phyloP scores from a whole-genome alignment of 2,888 invertebrate species.

The Stenolophus ochropezus region DNA sequence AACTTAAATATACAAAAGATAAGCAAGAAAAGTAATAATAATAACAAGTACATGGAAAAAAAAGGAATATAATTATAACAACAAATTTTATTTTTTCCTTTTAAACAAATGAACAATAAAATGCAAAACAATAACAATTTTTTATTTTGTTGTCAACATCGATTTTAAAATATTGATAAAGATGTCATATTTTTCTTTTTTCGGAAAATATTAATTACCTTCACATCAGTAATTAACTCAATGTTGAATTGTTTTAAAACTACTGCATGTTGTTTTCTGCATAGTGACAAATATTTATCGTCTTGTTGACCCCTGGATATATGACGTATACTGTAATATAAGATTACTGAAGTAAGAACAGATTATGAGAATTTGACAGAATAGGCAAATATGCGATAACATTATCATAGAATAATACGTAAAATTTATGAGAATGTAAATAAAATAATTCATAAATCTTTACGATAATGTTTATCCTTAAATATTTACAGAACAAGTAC shows the following conservation, averaged over 20 bases:
- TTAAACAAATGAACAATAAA: too few species aligned
- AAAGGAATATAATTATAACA: too few species aligned
- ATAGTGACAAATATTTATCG: conserved; percentile 34
- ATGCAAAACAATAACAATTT: too few species aligned
- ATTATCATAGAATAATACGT: not conserved
- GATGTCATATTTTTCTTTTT: not conserved
- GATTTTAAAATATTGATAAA: too few species aligned
- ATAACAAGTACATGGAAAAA: not conserved
- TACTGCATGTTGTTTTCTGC: conserved; percentile 37
- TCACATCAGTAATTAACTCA: not conserved
- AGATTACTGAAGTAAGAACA: conserved; percentile 5
- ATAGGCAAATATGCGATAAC: conserved; percentile 12
- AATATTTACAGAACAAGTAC: not conserved
- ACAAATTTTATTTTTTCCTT: too few species aligned
- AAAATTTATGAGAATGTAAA: conserved; percentile 9
- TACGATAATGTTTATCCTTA: not conserved
- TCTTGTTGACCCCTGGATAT: conserved; percentile 34
- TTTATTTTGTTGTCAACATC: too few species aligned
- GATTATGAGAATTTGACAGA: conserved; percentile 16
- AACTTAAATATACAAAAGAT: not conserved
- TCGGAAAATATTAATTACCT: too few species aligned
- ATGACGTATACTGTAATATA: not conserved
- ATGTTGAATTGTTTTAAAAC: conserved; percentile 10
- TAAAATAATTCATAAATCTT: not conserved
- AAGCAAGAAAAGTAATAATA: not conserved